Conservation (phyloP, 2,797 vertebrate genomes). For the Mus spretus region DNA sequence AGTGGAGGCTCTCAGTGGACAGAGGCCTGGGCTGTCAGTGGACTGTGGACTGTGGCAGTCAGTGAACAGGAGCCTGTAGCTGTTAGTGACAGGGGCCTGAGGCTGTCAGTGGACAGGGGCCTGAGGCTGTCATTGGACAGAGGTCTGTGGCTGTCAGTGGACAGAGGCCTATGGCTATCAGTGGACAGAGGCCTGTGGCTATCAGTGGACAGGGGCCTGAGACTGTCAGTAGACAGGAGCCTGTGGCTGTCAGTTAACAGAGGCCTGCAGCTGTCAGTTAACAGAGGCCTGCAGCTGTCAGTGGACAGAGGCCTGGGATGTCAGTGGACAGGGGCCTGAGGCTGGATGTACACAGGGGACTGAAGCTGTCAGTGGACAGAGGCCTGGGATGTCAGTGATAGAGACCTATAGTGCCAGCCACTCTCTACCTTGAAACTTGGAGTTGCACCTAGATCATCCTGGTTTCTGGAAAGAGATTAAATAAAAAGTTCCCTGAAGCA, state of each 20-base stretch:
- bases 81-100: too few species aligned
- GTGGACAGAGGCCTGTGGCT: not conserved
- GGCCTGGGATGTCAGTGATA: not conserved
- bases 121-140: not conserved
- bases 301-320: too few species aligned
- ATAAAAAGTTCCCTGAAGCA: conserved; percentile 14
- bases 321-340: not conserved
- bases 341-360: not conserved
- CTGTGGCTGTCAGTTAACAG: not conserved
- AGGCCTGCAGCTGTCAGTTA: too few species aligned
- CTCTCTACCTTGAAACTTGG: accelerated
- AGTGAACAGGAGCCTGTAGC: not conserved
- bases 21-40: not conserved
- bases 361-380: not conserved
- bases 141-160: not conserved
- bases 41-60: too few species aligned
- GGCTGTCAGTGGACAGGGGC: not conserved
- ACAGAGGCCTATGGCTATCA: not conserved
- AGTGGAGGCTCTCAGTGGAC: not conserved
- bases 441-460: not conserved
- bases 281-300: too few species aligned
- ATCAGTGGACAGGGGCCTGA: not conserved
- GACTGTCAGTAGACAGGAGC: not conserved
- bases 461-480: not conserved
- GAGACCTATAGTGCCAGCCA: not conserved